Conservation (phyloP, 2,113 vertebrate genomes). For the Limnothrissa miodon region DNA sequence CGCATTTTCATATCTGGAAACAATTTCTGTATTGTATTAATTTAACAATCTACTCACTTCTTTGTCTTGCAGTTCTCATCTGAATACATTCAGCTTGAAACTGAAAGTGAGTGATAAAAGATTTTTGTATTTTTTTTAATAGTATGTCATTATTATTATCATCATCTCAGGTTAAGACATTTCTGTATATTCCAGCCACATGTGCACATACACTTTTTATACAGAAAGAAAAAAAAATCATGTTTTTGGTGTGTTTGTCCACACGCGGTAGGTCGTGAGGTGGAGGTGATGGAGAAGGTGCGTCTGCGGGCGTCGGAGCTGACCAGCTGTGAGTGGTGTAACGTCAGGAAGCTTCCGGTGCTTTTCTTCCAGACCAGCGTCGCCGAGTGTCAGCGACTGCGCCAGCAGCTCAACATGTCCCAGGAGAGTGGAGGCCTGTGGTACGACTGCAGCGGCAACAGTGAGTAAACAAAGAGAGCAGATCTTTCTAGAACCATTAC, state of each 20-base stretch:
- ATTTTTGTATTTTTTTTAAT: not conserved
- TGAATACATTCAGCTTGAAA: constrained; percentile 86
- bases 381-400: constrained; percentile 79
- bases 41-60: not conserved
- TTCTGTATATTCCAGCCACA: too few species aligned
- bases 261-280: constrained; percentile 47
- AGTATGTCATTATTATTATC: not conserved
- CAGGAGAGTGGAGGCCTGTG: constrained; percentile 74
- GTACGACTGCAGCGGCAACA: constrained; percentile 82
- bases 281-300: constrained; percentile 68
- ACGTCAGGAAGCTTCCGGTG: constrained; percentile 87
- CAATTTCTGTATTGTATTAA: not conserved
- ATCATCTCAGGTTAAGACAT: too few species aligned
- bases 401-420: constrained; percentile 82
- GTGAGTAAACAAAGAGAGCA: constrained; percentile 65
- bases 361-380: constrained; percentile 86
- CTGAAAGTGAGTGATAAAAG: constrained; percentile 77
- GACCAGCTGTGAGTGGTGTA: constrained; percentile 94
- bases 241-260: not conserved
- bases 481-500: too few species aligned
- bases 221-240: too few species aligned
- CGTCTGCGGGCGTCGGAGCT: constrained; percentile 84
- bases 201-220: too few species aligned
- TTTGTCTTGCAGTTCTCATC: constrained; percentile 81
- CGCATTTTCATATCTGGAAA: not conserved